Conservation (phyloP, 2,797 vertebrate species). For the Mus caroli region DNA sequence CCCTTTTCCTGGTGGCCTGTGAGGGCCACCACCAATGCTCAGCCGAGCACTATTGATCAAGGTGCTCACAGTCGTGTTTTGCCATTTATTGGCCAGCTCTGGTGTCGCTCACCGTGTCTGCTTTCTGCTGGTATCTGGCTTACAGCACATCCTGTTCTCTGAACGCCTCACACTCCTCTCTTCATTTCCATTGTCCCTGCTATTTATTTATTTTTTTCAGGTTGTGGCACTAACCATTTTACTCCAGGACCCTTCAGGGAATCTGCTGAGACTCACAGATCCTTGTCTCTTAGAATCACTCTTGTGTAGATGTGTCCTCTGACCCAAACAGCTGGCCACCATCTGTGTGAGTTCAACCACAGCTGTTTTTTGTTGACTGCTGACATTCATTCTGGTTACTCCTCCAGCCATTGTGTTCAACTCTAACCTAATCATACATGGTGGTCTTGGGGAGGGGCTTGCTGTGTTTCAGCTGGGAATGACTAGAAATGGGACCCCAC, state of each 20-base stretch:
- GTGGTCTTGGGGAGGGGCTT: neutral
- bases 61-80: accelerated
- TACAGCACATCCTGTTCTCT: neutral
- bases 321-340: neutral
- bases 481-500: neutral
- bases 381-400: too few species aligned
- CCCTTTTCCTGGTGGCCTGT: neutral
- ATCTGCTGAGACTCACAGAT: neutral
- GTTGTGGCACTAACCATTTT: neutral
- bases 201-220: neutral
- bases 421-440: neutral
- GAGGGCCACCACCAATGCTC: neutral
- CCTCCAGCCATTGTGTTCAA: neutral
- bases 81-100: neutral
- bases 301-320: neutral
- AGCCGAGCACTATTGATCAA: neutral
- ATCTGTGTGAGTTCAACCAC: neutral
- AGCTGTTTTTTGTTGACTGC: neutral
- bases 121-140: neutral
- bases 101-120: accelerated
- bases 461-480: neutral
- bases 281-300: neutral
- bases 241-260: neutral
- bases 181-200: neutral
- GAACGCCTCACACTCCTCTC: neutral